Conservation (phyloP, 2,888 invertebrate species). For the Sialis lutaria region DNA sequence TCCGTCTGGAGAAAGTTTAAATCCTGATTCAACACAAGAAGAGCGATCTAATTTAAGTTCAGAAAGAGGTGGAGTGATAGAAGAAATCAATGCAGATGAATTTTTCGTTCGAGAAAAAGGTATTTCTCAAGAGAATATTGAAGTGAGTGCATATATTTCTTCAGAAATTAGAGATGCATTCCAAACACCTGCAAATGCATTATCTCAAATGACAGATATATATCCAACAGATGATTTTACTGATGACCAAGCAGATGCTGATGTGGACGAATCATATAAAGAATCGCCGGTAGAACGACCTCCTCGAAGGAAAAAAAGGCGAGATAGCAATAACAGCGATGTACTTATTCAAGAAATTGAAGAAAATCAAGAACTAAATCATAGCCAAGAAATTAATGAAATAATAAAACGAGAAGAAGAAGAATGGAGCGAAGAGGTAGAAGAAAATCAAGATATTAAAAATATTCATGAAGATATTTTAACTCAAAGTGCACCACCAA, state of each 20-base stretch:
- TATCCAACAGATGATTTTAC: background rate
- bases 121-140: conserved; percentile 66
- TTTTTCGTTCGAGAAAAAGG: conserved; percentile 71
- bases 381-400: background rate
- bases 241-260: background rate
- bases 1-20: conserved; percentile 21
- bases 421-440: background rate
- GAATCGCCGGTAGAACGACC: background rate
- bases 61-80: conserved; percentile 47
- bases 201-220: conserved; percentile 35
- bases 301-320: background rate
- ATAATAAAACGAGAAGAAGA: background rate
- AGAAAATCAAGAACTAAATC: conserved; percentile 20
- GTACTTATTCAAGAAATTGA: background rate
- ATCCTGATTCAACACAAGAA: conserved; percentile 26
- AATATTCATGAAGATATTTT: background rate
- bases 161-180: conserved; percentile 68
- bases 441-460: background rate
- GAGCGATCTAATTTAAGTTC: conserved; percentile 43
- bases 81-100: conserved; percentile 76
- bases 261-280: background rate
- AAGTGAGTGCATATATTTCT: conserved; percentile 58
- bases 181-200: conserved; percentile 44
- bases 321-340: background rate
- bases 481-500: conserved; percentile 22